phyloP scores from a whole-genome alignment of 2,888 invertebrate genomes.

The Eilema griseolum region DNA sequence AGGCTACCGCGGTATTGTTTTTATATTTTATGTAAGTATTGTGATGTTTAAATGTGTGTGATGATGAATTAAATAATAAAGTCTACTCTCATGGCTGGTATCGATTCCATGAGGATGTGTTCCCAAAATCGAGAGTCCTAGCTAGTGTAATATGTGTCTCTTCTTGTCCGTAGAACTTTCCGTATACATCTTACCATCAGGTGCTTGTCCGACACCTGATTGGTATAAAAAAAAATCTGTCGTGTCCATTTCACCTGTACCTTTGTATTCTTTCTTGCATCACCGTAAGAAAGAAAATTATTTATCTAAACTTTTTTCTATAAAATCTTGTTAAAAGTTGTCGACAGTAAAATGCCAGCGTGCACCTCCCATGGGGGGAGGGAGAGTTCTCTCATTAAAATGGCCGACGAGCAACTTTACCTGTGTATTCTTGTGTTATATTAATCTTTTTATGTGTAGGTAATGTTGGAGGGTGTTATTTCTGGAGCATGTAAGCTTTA shows the following conservation, averaged over 20 bases:
- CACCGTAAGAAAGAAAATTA: not conserved
- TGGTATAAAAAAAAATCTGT: too few relatives aligned
- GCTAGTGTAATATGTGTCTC: too few relatives aligned
- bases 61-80: too few relatives aligned
- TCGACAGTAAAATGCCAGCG: slow-evolving; percentile 28
- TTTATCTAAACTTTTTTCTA: slow-evolving; percentile 11
- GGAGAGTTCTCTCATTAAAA: slow-evolving; percentile 37
- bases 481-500: not conserved
- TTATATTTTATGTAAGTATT: too few relatives aligned
- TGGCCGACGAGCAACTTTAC: slow-evolving; percentile 32
- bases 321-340: slow-evolving; percentile 35
- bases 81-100: too few relatives aligned
- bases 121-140: too few relatives aligned
- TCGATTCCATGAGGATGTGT: too few relatives aligned
- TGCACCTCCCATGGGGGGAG: slow-evolving; percentile 17
- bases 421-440: slow-evolving; percentile 11
- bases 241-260: not conserved
- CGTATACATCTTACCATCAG: too few relatives aligned
- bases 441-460: not conserved
- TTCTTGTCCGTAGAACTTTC: too few relatives aligned
- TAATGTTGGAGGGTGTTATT: not conserved
- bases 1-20: too few relatives aligned
- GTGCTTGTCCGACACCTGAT: too few relatives aligned
- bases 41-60: too few relatives aligned
- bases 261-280: not conserved